phyloP scores from a whole-genome alignment of 2,888 invertebrate species.

The Amblyteles armatorius region DNA sequence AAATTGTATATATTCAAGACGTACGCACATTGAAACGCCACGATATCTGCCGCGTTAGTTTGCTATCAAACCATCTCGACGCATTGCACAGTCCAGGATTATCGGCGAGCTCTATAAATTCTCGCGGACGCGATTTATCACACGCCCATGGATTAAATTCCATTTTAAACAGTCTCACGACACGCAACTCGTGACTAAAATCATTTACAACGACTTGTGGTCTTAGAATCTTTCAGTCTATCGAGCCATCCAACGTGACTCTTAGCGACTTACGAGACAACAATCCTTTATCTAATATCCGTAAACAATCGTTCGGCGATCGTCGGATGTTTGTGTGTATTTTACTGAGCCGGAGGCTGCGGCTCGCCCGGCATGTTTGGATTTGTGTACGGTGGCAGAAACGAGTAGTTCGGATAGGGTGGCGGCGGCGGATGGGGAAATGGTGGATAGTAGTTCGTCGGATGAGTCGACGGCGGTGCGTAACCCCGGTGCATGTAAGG shows the following conservation, averaged over 20 bases:
- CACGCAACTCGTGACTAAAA: conserved; percentile 63
- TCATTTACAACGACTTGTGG: conserved; percentile 78
- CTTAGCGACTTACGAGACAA: conserved; percentile 56
- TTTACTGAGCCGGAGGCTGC: conserved; percentile 83
- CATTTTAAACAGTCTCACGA: conserved; percentile 42
- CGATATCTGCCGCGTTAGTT: conserved; percentile 48
- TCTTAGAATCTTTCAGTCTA: conserved; percentile 77
- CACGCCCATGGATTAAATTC: conserved; percentile 29
- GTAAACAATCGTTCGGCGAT: conserved; percentile 27
- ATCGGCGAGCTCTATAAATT: conserved; percentile 67
- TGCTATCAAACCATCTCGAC: conserved; percentile 71
- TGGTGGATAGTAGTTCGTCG: conserved; percentile 83
- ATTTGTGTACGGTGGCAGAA: conserved; percentile 85
- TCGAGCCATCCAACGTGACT: conserved; percentile 69
- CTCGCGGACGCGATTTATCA: conserved; percentile 3
- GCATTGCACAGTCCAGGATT: conserved; percentile 78
- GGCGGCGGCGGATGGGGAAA: conserved; percentile 84
- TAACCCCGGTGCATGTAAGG: conserved; percentile 83
- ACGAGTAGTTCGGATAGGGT: conserved; percentile 87
- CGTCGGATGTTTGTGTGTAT: background rate
- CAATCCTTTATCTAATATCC: conserved; percentile 2
- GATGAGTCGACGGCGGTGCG: conserved; percentile 80
- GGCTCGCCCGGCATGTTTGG: conserved; percentile 83
- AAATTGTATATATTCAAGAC: conserved; percentile 63
- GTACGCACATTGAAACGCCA: conserved; percentile 59